These are phyloP conservation scores for Antrozous pallidus DNA, from an alignment of 2,797 vertebrate species.

Conservation along the genomic window DNA sequence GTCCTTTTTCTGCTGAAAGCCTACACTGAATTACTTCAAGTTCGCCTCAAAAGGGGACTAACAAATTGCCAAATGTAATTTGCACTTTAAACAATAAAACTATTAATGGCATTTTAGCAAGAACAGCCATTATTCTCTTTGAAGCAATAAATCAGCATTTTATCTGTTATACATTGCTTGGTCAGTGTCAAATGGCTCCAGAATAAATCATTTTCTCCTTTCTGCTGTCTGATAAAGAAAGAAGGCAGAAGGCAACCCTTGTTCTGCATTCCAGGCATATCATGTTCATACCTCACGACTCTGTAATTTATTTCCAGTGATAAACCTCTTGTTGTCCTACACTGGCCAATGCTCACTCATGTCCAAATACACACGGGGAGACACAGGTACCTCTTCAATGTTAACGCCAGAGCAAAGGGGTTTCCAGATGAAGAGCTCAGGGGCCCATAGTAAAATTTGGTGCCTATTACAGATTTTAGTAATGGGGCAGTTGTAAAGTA, in stretches of 20 bases:
- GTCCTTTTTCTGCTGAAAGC: slow-evolving; percentile 77
- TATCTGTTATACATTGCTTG: slow-evolving; percentile 82
- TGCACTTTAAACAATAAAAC: slow-evolving; percentile 83
- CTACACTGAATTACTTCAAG: slow-evolving; percentile 74
- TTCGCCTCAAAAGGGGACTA: slow-evolving; percentile 64
- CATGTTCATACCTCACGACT: slow-evolving; percentile 78
- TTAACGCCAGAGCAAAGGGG: not conserved
- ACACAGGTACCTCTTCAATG: slow-evolving; percentile 17
- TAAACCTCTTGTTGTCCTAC: slow-evolving; percentile 79
- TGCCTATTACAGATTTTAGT: slow-evolving; percentile 54
- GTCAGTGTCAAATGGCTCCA: slow-evolving; percentile 80
- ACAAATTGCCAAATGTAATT: slow-evolving; percentile 81
- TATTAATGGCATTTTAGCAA: slow-evolving; percentile 82
- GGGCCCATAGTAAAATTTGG: slow-evolving; percentile 27
- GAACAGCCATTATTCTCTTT: slow-evolving; percentile 78
- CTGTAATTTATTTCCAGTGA: slow-evolving; percentile 80
- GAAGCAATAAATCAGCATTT: slow-evolving; percentile 81
- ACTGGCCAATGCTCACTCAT: not conserved
- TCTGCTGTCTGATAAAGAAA: slow-evolving; percentile 79
- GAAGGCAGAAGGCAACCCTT: slow-evolving; percentile 74
- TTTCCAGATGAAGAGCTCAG: slow-evolving; percentile 60
- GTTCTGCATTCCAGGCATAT: slow-evolving; percentile 76
- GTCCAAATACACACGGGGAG: not conserved
- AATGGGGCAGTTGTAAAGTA: slow-evolving; percentile 65
- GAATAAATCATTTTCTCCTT: slow-evolving; percentile 81